Evolutionary conservation across 2,113 vertebrate genomes (phyloP).

Genomic region (Mobula birostris): DNA sequence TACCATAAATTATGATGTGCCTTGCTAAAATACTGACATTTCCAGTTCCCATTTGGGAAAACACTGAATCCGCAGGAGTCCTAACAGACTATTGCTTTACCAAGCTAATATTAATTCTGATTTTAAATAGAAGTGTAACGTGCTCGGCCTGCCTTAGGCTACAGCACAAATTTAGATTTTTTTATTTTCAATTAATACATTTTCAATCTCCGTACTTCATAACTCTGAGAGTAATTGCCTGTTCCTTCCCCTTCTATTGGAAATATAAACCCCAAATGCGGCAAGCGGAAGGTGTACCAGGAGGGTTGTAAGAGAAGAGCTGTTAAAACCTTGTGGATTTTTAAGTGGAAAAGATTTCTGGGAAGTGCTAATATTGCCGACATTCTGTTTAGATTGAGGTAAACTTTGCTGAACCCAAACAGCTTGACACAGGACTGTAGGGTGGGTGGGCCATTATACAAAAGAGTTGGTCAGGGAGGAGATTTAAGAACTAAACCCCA

Average conservation of each 20-base stretch:
- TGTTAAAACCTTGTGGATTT: too few species aligned
- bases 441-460: neutral
- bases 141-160: neutral
- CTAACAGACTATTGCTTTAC: neutral
- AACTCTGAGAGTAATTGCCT: neutral
- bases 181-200: conserved; percentile 35
- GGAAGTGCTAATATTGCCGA: neutral
- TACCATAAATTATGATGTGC: neutral
- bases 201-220: conserved; percentile 15
- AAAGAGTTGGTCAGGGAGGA: neutral
- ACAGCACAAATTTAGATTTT: conserved; percentile 5
- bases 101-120: neutral
- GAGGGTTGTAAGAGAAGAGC: neutral
- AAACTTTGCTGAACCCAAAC: neutral
- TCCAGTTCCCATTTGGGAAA: neutral
- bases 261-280: neutral
- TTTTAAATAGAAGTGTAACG: neutral
- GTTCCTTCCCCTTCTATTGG: neutral
- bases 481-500: neutral
- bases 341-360: neutral
- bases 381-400: neutral
- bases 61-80: neutral
- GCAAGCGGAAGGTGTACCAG: neutral
- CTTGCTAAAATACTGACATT: neutral
- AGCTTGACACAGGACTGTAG: neutral